Percentiles rank a stretch among this genome's conserved stretches.
phyloP scores from a whole-genome alignment of 1,140 invertebrate genomes.

The Aphidius gifuensis region DNA sequence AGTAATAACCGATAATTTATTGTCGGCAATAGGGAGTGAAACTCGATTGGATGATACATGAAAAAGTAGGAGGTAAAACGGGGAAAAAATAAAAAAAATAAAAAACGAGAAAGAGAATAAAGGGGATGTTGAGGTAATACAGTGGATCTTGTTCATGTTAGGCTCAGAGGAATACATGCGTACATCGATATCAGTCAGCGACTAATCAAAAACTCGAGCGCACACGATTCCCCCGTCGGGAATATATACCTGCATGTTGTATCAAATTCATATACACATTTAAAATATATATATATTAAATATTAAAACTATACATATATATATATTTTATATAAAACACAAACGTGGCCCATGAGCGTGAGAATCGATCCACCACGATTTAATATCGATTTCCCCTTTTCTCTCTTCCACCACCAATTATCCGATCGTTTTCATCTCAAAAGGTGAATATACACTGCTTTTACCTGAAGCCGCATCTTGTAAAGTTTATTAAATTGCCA shows the following conservation, averaged over 20 bases:
- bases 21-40: constrained; percentile 10
- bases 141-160: too few species aligned
- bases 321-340: not conserved
- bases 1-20: constrained; percentile 40
- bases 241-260: not conserved
- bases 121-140: too few species aligned
- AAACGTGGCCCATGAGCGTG: constrained; percentile 16
- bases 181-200: constrained; percentile 33
- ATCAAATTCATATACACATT: not conserved
- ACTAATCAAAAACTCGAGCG: constrained; percentile 30
- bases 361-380: constrained; percentile 24
- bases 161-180: constrained; percentile 21
- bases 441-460: constrained; percentile 13
- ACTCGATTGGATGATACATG: constrained; percentile 1
- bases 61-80: not conserved
- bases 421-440: constrained; percentile 22
- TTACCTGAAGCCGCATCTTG: constrained; percentile 22
- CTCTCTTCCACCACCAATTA: constrained; percentile 20
- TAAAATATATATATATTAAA: constrained; percentile 17
- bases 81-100: too few species aligned
- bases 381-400: constrained; percentile 16
- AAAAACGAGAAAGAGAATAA: too few species aligned
- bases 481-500: constrained; percentile 26
- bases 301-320: constrained; percentile 10
- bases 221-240: not conserved